Percentiles rank a stretch among this genome's conserved stretches.
Evolutionary conservation across 2,113 vertebrate species (phyloP).

Genomic region (Oncorhynchus masou): DNA sequence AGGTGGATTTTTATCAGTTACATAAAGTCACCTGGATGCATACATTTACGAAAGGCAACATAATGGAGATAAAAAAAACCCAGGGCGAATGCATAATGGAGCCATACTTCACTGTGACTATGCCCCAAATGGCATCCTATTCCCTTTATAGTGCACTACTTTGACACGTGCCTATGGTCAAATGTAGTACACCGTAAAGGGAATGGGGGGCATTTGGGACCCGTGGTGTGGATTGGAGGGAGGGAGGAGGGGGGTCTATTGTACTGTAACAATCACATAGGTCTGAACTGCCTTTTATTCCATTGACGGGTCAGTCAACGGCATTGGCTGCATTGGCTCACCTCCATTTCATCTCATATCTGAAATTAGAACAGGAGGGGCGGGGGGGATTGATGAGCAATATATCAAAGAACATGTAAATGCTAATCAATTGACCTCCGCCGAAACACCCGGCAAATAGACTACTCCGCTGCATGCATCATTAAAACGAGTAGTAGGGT

Average conservation of each 20-base stretch:
- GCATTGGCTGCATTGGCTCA: background rate
- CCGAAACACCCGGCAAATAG: too few relatives aligned
- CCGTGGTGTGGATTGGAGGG: background rate
- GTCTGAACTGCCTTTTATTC: background rate
- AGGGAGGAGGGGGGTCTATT: background rate
- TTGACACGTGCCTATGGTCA: too few relatives aligned
- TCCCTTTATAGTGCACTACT: too few relatives aligned
- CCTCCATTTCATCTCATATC: slow-evolving; percentile 4
- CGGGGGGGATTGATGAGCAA: background rate
- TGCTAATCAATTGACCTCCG: slow-evolving; percentile 6
- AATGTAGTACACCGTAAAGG: too few relatives aligned
- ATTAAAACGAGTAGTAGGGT: slow-evolving; percentile 15
- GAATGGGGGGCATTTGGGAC: background rate
- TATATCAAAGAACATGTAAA: slow-evolving; percentile 5
- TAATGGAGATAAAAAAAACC: background rate
- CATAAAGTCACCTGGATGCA: too few relatives aligned
- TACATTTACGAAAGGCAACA: too few relatives aligned
- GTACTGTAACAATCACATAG: background rate
- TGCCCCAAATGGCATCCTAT: too few relatives aligned
- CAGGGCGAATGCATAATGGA: slow-evolving; percentile 28
- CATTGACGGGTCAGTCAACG: background rate
- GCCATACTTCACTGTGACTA: background rate
- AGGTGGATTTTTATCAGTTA: too few relatives aligned
- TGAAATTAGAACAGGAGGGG: slow-evolving; percentile 5
- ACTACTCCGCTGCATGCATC: slow-evolving; percentile 6